Conservation (phyloP, 92 coral and sea anemone species). For the Paragorgia papillata region DNA sequence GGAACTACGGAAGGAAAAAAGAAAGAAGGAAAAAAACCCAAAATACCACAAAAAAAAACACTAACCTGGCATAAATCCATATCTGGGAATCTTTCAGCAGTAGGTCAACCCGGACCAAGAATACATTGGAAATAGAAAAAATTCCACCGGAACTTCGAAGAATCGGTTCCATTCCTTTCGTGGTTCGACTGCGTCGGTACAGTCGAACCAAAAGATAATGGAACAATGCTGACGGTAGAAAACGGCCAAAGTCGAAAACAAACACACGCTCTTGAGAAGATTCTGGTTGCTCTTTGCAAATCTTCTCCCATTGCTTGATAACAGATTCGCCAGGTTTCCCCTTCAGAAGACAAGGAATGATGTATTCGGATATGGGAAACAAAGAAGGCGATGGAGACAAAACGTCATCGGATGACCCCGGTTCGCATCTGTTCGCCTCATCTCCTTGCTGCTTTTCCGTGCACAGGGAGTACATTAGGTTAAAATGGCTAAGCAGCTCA, state of each 20-base stretch:
- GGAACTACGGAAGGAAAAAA: neutral
- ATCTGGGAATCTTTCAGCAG: slow-evolving; percentile 58
- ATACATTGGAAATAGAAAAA: slow-evolving; percentile 64
- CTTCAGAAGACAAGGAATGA: slow-evolving; percentile 66
- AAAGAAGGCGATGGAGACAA: neutral
- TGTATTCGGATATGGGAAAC: slow-evolving; percentile 20
- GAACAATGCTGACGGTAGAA: slow-evolving; percentile 73
- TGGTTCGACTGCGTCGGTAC: slow-evolving; percentile 49
- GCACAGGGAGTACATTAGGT: slow-evolving; percentile 59
- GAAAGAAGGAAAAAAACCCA: neutral
- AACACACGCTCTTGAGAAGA: slow-evolving; percentile 55
- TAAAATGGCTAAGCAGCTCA: slow-evolving; percentile 58
- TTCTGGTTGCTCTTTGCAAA: slow-evolving; percentile 7
- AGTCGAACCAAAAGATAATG: slow-evolving; percentile 61
- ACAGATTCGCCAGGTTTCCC: slow-evolving; percentile 28
- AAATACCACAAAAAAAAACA: neutral
- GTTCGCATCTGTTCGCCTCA: no score
- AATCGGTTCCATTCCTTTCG: slow-evolving; percentile 60
- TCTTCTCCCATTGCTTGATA: slow-evolving; percentile 50
- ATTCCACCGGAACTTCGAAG: slow-evolving; percentile 59
- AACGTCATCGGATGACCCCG: neutral
- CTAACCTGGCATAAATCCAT: slow-evolving; percentile 62
- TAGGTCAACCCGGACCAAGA: slow-evolving; percentile 54
- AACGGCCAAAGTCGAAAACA: slow-evolving; percentile 64
- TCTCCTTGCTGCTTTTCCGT: neutral